Evolutionary conservation across 2,797 vertebrate species (phyloP), one percentile per base, ranked within the genome.

Genomic region (Glossophaga mutica): DNA sequence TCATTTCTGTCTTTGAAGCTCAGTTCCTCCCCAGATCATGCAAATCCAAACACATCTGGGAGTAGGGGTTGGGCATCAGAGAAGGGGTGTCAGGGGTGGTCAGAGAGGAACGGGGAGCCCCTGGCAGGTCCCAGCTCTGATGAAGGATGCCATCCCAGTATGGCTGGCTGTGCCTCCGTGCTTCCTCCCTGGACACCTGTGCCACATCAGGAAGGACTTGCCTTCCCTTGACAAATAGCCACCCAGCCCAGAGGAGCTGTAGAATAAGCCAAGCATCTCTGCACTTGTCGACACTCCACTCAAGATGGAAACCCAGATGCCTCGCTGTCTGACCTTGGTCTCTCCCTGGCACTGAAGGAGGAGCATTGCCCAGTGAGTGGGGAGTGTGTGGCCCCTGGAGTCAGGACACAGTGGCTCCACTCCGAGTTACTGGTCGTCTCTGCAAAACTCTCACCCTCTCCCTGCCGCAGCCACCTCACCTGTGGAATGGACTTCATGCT

Each of bases 81-180:
- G 34, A 16, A 3, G 9, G 29, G 46, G 8, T 11, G 37, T 16
- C 1, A 8, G 12, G 34, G 3, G 34, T 9, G 14, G 34, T 4
- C 26, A 8, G 32, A 29, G 2, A 32, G 68, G 7, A 34, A 44
- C 12, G 34, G 6, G 29, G 7, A 39, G 26, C 19, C 1, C 7
- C 19, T 24, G 42, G 44, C 0, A 0, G 8, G 9, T 6, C 19
- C 59, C 7, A 21, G 19, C 2, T 32, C 5, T 8, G 19, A 16
- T 32, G 46, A 22, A n/a, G 71, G 34, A 2, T 19, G 22, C 1
- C 12, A 1, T 19, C 52, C 44, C 37, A 9, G 26, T 5, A 3
- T n/a, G 79, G 26, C 0, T 2, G 14, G 32, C 44, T 8, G 34
- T 11, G 8, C 12, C 0, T 0, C 26, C 0, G 5, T 0, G 14